Base-by-base conservation (phyloP, 2,797 vertebrate genomes). In the Enoplosus armatus region DNA sequence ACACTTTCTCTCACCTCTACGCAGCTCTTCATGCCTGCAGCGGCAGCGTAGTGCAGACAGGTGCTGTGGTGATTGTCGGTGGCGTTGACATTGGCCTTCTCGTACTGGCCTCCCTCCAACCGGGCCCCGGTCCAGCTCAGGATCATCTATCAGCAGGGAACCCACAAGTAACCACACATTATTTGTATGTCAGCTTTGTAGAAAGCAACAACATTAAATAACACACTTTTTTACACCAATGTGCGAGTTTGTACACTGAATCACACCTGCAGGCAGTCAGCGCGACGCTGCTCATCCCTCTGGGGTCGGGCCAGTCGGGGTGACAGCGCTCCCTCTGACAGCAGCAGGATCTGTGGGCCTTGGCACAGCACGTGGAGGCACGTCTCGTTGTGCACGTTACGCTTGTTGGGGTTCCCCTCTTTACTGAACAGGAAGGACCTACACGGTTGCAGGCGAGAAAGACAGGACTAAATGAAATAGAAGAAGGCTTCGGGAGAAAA, bases 321-420 rank as follows among this genome's bases (percentile, higher is more conserved):
- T 65, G 98, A 98, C 84, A 99, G 95, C n/a, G 96, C 96, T 85
- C 97, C 97, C 90, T 99, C 98, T 0, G 97, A 95, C 91, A 95
- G 88, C 78, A 99, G 96, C 94, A 99, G 95, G 93, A 99, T 98
- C 82, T 98, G 97, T 37, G 97, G 97, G 69, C 98, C 97, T 97
- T 99, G 98, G 95, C 98, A 99, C 89, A 99, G 94, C 80, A 99
- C 95, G 83, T 99, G 98, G 95, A 99, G 96, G 88, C 97, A 97
- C 9, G 97, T 99, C 93, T 99, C 98, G 70, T 99, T 99, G 95
- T 98, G 97, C 77, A 99, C 95, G 14, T 99, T 99, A 51, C 97
- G 95, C 92, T 99, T 99, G 93, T 99, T 99, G 71, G 98, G 98
- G 94, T 99, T 99, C 53, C 98, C 98, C 76, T 99, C 98, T 95